Evolutionary conservation across 1,140 invertebrate genomes (phyloP).

Genomic region (Kradibia gibbosae): DNA sequence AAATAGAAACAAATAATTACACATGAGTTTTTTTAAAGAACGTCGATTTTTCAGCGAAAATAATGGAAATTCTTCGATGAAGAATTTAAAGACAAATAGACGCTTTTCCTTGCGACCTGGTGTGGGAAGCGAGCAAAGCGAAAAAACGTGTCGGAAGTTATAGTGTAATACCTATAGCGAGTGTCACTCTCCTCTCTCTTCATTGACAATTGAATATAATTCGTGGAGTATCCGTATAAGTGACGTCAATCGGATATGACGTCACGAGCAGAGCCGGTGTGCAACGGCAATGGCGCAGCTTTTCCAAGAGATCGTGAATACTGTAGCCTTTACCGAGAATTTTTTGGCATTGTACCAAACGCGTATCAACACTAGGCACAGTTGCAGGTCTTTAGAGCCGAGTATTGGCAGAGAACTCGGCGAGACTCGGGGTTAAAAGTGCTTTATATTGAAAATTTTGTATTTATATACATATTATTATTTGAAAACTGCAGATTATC

Average conservation of each 20-base stretch:
- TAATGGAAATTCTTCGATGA: background rate
- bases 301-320: background rate
- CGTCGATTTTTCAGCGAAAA: background rate
- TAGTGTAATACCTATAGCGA: background rate
- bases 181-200: slow-evolving; percentile 3
- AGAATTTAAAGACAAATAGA: background rate
- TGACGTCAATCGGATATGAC: slow-evolving; percentile 29
- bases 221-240: slow-evolving; percentile 5
- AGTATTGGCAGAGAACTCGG: background rate
- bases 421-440: background rate
- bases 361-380: background rate
- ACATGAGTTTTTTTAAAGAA: background rate
- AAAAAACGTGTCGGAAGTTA: slow-evolving; percentile 29
- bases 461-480: too few relatives aligned
- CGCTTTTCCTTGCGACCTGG: background rate
- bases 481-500: too few relatives aligned
- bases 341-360: background rate
- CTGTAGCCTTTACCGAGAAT: background rate
- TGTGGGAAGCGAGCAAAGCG: slow-evolving; percentile 42
- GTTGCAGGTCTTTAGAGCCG: background rate
- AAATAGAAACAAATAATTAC: too few relatives aligned
- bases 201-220: slow-evolving; percentile 37
- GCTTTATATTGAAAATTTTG: too few relatives aligned
- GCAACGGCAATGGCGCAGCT: background rate
- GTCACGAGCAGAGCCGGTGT: background rate